Evolutionary conservation across 2,888 invertebrate genomes (phyloP).

Genomic region (Phaonia tiefii): DNA sequence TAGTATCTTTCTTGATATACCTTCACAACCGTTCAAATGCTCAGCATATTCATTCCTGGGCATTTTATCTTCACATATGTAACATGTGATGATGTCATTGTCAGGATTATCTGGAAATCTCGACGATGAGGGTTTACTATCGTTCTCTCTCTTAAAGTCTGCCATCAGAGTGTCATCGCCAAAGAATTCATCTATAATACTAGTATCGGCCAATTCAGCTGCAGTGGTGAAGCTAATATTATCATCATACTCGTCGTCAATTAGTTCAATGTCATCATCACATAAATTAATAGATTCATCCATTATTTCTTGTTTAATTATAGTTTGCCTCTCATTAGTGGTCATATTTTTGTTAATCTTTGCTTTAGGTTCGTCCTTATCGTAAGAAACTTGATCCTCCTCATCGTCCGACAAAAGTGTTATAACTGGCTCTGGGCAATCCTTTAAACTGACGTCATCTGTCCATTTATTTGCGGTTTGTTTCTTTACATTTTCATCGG

Average conservation of each 20-base stretch:
- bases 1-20: constrained; percentile 73
- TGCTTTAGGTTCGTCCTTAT: constrained; percentile 30
- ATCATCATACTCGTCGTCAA: constrained; percentile 75
- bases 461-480: constrained; percentile 67
- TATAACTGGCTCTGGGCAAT: constrained; percentile 69
- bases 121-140: constrained; percentile 73
- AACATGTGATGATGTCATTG: constrained; percentile 78
- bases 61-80: constrained; percentile 78
- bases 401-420: constrained; percentile 72
- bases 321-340: constrained; percentile 72
- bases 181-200: constrained; percentile 77
- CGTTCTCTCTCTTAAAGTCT: constrained; percentile 77
- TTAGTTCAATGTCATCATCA: constrained; percentile 75
- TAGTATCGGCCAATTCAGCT: constrained; percentile 75
- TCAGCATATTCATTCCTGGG: constrained; percentile 74
- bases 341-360: constrained; percentile 67
- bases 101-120: constrained; percentile 68
- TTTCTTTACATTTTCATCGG: constrained; percentile 66
- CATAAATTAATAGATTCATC: constrained; percentile 72
- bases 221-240: constrained; percentile 69
- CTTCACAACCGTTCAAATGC: constrained; percentile 79
- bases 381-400: constrained; percentile 56
- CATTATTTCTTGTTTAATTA: constrained; percentile 78
- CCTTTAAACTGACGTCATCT: constrained; percentile 75
- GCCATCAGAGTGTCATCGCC: constrained; percentile 76